Evolutionary conservation across 2,113 vertebrate species (phyloP).

Genomic region (Labeo catla): DNA sequence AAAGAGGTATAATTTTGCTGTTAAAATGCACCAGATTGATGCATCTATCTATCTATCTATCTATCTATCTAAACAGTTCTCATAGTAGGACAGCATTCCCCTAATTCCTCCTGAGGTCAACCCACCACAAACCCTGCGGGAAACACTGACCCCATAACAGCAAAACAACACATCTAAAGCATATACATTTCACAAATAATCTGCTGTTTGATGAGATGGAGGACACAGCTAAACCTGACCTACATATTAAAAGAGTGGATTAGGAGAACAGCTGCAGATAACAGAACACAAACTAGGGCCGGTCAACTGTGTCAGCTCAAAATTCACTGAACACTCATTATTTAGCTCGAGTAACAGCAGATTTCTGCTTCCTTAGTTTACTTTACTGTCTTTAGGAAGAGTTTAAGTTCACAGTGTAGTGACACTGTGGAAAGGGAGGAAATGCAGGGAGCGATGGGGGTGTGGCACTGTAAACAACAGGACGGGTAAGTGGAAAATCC

Average conservation of each 20-base stretch:
- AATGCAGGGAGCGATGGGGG: slow-evolving; percentile 8
- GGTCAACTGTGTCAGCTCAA: neutral
- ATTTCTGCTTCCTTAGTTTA: neutral
- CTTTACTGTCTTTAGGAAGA: neutral
- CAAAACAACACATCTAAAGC: neutral
- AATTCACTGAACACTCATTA: neutral
- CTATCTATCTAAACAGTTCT: too few relatives aligned
- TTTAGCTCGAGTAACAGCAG: neutral
- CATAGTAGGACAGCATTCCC: too few relatives aligned
- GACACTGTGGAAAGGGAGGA: neutral
- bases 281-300: neutral
- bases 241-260: slow-evolving; percentile 65
- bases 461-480: slow-evolving; percentile 50
- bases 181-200: neutral
- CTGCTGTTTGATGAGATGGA: neutral
- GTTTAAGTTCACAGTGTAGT: neutral
- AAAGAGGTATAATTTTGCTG: too few relatives aligned
- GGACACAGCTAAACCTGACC: slow-evolving; percentile 61
- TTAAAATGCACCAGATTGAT: too few relatives aligned
- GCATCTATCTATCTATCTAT: too few relatives aligned
- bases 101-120: neutral
- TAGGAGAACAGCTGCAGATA: neutral
- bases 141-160: neutral
- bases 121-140: neutral
- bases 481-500: slow-evolving; percentile 3